phyloP scores from a whole-genome alignment of 2,113 vertebrate species.

The Nansenia antarctica region DNA sequence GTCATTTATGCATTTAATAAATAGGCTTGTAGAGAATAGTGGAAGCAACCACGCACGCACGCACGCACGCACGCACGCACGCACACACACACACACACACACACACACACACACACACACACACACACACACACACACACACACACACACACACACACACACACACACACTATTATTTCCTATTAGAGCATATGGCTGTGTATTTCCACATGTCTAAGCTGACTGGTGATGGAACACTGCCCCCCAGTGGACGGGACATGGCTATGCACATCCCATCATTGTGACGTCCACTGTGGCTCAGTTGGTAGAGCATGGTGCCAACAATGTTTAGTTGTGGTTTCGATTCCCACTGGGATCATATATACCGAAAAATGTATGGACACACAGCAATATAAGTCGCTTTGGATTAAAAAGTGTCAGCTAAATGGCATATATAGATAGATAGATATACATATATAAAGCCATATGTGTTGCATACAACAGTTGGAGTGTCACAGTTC shows the following conservation, averaged over 20 bases:
- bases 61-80: background rate
- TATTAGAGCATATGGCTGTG: background rate
- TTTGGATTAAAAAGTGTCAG: no score
- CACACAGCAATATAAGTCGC: no score
- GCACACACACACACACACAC: background rate
- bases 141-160: background rate
- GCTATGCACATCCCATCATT: background rate
- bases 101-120: conserved; percentile 8
- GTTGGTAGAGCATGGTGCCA: no score
- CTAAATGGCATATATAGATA: no score
- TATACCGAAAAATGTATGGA: no score
- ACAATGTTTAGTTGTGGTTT: no score
- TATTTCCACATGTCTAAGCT: background rate
- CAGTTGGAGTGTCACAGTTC: no score
- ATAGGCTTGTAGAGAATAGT: background rate
- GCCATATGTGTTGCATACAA: no score
- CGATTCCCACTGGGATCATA: no score
- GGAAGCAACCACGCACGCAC: background rate
- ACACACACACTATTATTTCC: conserved; percentile 1
- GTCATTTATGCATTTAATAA: background rate
- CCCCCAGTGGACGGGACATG: background rate
- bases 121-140: background rate
- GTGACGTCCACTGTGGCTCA: no score
- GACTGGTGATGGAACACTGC: background rate
- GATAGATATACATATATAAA: no score